phyloP scores from a whole-genome alignment of 2,113 vertebrate species.

The Callochromis pleurospilus region DNA sequence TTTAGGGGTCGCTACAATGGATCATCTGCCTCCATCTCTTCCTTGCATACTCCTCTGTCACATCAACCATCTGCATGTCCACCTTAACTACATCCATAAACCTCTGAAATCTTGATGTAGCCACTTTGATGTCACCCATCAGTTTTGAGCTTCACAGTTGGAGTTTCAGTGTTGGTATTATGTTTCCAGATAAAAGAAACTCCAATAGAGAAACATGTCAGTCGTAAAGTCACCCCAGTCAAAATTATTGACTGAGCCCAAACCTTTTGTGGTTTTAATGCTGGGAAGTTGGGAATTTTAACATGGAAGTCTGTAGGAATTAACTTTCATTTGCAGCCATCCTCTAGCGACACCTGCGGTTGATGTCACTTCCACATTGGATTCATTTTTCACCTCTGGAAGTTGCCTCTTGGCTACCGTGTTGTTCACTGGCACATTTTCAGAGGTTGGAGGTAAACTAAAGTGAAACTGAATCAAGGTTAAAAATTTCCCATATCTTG shows the following conservation, averaged over 20 bases:
- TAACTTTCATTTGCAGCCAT: neutral
- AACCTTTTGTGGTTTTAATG: fast-evolving
- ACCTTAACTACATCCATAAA: neutral
- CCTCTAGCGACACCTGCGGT: neutral
- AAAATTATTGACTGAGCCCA: neutral
- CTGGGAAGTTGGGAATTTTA: neutral
- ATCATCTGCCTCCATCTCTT: neutral
- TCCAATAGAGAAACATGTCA: neutral
- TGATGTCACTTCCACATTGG: neutral
- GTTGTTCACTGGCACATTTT: neutral
- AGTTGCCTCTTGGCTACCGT: neutral
- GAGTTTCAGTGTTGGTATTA: neutral
- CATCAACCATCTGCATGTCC: neutral
- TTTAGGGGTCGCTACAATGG: neutral
- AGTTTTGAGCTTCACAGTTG: neutral
- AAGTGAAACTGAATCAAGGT: neutral
- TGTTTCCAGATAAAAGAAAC: neutral
- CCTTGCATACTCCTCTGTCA: neutral
- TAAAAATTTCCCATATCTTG: neutral
- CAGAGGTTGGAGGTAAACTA: neutral
- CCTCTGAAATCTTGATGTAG: neutral
- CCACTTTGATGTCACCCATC: neutral
- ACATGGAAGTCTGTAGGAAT: neutral
- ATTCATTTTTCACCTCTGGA: neutral
- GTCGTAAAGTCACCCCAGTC: neutral